phyloP scores from a whole-genome alignment of 2,888 invertebrate species.

The Escarpia spicata region DNA sequence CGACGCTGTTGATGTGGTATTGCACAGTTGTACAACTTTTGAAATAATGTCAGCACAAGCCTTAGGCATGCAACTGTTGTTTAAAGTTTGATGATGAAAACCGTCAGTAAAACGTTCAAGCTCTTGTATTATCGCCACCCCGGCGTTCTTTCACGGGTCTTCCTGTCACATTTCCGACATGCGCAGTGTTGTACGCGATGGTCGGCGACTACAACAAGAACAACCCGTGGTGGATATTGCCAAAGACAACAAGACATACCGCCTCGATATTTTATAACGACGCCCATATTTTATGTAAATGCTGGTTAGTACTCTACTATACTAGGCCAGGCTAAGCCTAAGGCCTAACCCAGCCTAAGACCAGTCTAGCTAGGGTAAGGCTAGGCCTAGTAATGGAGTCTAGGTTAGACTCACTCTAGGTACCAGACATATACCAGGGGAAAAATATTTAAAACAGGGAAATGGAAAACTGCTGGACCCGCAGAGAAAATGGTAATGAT shows the following conservation, averaged over 20 bases:
- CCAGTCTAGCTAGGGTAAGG: no score
- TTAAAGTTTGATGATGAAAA: neutral
- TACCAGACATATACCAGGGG: no score
- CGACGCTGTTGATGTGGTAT: neutral
- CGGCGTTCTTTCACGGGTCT: neutral
- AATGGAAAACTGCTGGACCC: no score
- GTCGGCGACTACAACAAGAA: neutral
- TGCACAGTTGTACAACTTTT: neutral
- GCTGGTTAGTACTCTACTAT: slow-evolving; percentile 72
- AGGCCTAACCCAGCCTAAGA: no score
- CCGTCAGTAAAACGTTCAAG: neutral
- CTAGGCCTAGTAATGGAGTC: no score
- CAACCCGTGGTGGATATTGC: neutral
- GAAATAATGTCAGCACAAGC: neutral
- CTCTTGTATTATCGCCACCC: slow-evolving; percentile 3
- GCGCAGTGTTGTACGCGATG: neutral
- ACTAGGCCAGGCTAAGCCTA: no score
- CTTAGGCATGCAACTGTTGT: neutral
- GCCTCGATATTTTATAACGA: slow-evolving; percentile 70
- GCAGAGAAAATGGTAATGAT: no score
- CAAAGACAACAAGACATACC: neutral
- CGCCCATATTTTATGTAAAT: slow-evolving; percentile 96
- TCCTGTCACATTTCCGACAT: neutral
- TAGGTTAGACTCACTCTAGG: no score
- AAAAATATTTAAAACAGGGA: no score